These are phyloP conservation scores for Eristalinus sepulchralis DNA, from an alignment of 2,888 invertebrate species.

Conservation along the genomic window DNA sequence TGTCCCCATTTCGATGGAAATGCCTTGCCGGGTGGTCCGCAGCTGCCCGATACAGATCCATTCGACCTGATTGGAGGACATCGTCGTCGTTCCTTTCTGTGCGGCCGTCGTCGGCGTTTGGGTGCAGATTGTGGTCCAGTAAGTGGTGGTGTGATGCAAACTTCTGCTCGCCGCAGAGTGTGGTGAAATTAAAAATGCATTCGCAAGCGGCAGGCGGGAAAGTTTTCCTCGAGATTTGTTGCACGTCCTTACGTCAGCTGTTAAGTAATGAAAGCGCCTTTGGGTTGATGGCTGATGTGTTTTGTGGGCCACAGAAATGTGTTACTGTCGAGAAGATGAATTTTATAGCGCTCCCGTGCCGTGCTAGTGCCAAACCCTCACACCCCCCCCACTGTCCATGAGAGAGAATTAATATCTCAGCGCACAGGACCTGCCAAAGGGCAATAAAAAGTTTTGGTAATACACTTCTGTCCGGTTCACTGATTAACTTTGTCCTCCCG, in stretches of 20 bases:
- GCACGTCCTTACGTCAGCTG: constrained; percentile 27
- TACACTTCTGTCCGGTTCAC: background rate
- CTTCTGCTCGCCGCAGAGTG: background rate
- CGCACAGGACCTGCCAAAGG: background rate
- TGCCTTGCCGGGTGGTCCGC: background rate
- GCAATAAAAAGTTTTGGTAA: background rate
- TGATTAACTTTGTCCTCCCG: background rate
- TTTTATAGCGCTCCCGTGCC: background rate
- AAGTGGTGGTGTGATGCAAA: background rate
- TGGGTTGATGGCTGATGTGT: background rate
- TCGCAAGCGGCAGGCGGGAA: background rate
- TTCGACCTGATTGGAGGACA: constrained; percentile 40
- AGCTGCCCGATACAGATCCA: constrained; percentile 34
- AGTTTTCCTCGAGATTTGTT: constrained; percentile 17
- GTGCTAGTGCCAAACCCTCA: background rate
- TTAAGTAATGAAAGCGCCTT: constrained; percentile 30
- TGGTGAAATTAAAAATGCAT: constrained; percentile 37
- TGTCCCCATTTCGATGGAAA: constrained; percentile 29
- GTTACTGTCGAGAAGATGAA: background rate
- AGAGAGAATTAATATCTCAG: background rate
- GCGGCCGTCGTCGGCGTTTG: background rate
- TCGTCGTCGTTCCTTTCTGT: background rate
- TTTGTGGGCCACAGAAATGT: background rate
- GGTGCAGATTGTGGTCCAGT: background rate
- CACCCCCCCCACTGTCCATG: background rate